Percentiles rank a stretch among this genome's conserved stretches.
Evolutionary conservation across 2,113 vertebrate species (phyloP).

Genomic region (Lota lota): DNA sequence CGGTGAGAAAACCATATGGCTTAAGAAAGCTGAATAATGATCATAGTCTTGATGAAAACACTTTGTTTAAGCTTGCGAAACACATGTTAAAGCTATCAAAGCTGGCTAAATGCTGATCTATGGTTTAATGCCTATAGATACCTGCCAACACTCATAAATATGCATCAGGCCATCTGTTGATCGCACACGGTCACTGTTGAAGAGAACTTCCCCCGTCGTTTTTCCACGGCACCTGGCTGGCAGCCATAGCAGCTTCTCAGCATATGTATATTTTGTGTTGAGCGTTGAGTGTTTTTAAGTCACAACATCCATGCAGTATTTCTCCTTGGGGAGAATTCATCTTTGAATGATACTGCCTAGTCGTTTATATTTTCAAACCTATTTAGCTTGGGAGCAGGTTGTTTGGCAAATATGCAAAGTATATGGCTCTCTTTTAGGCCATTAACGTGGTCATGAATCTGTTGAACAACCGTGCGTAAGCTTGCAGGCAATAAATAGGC

Average conservation of each 20-base stretch:
- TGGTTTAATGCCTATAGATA: neutral
- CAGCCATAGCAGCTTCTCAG: slow-evolving; percentile 3
- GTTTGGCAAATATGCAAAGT: too few species aligned
- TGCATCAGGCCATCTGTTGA: slow-evolving; percentile 3
- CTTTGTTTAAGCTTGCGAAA: neutral
- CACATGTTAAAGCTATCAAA: neutral
- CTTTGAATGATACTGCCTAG: too few species aligned
- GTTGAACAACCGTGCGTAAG: too few species aligned
- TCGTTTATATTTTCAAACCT: too few species aligned
- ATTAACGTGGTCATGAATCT: too few species aligned
- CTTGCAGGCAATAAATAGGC: too few species aligned
- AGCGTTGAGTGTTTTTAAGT: neutral
- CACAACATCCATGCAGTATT: too few species aligned
- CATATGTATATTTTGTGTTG: slow-evolving; percentile 3
- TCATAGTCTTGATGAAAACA: too few species aligned
- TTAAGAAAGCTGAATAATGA: too few species aligned
- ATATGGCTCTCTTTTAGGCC: too few species aligned
- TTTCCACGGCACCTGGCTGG: slow-evolving; percentile 9
- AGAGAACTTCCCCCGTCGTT: neutral
- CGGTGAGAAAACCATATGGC: neutral
- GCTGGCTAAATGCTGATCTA: neutral
- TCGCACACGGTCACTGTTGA: neutral
- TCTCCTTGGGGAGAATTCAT: too few species aligned
- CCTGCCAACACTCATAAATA: slow-evolving; percentile 7
- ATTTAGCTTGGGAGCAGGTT: too few species aligned